Base-by-base conservation (phyloP, 1,140 invertebrate genomes). In the Papilio polyxenes region DNA sequence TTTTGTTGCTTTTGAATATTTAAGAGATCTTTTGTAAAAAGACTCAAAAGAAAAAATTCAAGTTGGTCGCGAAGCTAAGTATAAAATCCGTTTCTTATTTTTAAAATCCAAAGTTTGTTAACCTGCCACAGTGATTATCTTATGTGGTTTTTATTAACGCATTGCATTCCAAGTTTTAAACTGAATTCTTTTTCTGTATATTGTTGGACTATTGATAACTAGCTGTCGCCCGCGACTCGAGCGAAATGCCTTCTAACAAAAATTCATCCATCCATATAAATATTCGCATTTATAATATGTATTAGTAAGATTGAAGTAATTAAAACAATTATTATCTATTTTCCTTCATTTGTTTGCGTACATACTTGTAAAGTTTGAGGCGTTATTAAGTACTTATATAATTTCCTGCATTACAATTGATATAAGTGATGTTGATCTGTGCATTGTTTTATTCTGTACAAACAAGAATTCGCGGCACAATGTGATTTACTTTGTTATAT, bases 341-440 rank as follows among this genome's bases (percentile, higher is more conserved):
- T 37, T 10, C 37, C 37, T 37, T 13, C 8, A 15, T 72, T 37
- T 37, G 11, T 15, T 37, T 2, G 15, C 65, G 31, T 37, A 37
- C 10, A 69, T 69, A 37, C 31, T 17, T 40, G 11, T 37, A 17
- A 11, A 4, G 31, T 31, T 40, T 72, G 31, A 72, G 11, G 65
- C 23, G 5, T 72, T 72, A 72, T 72, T 72, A 72, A 37, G 65
- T 72, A 72, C 65, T 72, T 72, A 72, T 72, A 72, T 40, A 72
- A 37, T 72, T 72, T 72, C 65, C 65, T 72, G 65, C 37, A 11
- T 23, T 72, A 10, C 65, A 72, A 72, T 37, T 72, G 65, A 72
- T 72, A 72, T 72, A 72, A 72, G 65, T 72, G 65, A 72, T 3
- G 23, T 72, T 72, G 65, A 72, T 72, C 23, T 37, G 13, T 72